Base-by-base conservation (phyloP, 2,888 invertebrate genomes). In the Drosophila neotestacea region DNA sequence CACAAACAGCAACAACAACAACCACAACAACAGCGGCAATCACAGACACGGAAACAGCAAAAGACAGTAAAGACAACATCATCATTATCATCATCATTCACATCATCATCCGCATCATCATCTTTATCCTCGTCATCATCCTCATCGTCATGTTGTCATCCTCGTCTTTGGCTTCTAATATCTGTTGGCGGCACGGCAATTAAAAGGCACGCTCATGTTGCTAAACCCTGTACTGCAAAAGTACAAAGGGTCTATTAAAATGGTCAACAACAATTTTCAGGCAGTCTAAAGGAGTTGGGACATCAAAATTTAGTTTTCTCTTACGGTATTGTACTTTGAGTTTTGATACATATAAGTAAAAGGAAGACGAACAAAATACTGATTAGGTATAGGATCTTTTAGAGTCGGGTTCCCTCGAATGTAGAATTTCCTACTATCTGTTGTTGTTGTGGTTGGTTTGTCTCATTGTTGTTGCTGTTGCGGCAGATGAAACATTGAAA, bases 401-500 rank as follows among this genome's bases (percentile, higher is more conserved):
- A 22, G 22, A 22, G 22, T 22, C 22, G 22, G 22, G 22, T 2
- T 22, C 22, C 22, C 22, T 22, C 22, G 22, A 22, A 22, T 22
- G 22, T 22, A 22, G 22, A 22, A 22, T 22, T 22, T 22, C 1
- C 22, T 3, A 3, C 22, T 3, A 22, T 22, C 22, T 73, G 63
- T 32, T 51, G 39, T 38, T 55, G 66, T 41, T 58, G 41, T 44
- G 48, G 34, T 65, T 71, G 72, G 61, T 39, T 75, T 63, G 47
- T 47, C 47, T 41, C 39, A 32, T 51, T 62, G 54, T 62, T 70
- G 72, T 72, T 56, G 63, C 55, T 44, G 46, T 41, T 73, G 88
- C 87, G 87, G 85, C 87, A 86, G 87, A 86, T 85, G 89, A 88
- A 86, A 84, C 87, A 85, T 87, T 81, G 79, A 74, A 81, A 79